Evolutionary conservation across 2,888 invertebrate genomes (phyloP).

Genomic region (Agrochola circellaris): DNA sequence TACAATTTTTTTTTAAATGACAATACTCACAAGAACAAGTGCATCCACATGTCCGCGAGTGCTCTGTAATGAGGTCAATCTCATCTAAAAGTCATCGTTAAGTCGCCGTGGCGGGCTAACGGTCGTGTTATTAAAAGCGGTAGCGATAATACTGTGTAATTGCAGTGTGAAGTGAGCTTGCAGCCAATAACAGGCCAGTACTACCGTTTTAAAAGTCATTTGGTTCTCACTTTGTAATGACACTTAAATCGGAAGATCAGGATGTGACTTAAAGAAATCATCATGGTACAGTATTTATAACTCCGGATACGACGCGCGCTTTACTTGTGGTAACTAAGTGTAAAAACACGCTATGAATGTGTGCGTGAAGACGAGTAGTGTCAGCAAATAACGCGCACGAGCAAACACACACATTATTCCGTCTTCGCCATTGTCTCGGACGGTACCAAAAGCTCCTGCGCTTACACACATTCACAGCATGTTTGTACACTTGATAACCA

Average conservation of each 20-base stretch:
- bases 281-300: not conserved
- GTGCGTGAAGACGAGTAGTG: no score
- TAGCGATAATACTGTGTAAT: constrained; percentile 72
- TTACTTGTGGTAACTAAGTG: no score
- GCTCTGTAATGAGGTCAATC: constrained; percentile 48
- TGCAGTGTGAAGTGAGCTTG: constrained; percentile 67
- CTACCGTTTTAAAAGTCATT: constrained; percentile 48
- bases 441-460: no score
- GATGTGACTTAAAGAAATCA: not conserved
- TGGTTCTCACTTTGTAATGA: constrained; percentile 25
- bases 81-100: constrained; percentile 54
- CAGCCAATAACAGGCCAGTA: constrained; percentile 63
- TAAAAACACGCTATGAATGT: no score
- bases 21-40: constrained; percentile 42
- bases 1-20: no score
- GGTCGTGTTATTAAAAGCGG: constrained; percentile 70
- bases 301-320: no score
- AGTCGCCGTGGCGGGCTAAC: constrained; percentile 35
- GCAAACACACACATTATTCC: no score
- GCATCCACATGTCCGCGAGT: constrained; percentile 47
- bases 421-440: no score
- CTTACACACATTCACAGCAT: no score
- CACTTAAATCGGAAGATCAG: not conserved
- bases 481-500: no score
- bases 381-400: no score